Evolutionary conservation across 2,113 vertebrate species (phyloP), one percentile per base, ranked within the genome.

Genomic region (Ammospiza caudacuta): DNA sequence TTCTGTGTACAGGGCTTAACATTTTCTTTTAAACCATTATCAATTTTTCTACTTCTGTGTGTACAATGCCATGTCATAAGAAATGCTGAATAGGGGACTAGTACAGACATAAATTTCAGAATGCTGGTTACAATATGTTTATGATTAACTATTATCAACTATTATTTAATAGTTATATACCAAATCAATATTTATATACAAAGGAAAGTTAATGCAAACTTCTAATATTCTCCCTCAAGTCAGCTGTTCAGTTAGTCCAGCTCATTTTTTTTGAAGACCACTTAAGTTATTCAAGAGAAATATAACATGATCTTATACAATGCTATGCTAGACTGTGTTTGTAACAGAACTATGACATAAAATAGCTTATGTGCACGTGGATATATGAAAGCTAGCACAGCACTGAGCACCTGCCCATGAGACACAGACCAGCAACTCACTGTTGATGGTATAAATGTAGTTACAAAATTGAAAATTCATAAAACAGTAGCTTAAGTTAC

Each of bases 111-210:
- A 69, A 54, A 21, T 35, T 88, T 57, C 49, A 83, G 49, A 81
- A 80, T 37, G 27, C 6, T 68, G 3, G 9, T 69, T 51, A 54
- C 3, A 1, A 3, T 22, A 63, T 0, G 0, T 43, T 64, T 83
- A 67, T 83, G 55, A 55, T 9, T 44, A 58, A 63, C 9, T 55
- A 51, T 20, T 31, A 80, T 12, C 33, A 28, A 46, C 1, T 70
- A 46, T 37, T 46, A 62, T 33, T 68, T 37, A 62, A 37, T 27
- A 74, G 6, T 23, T 49, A 73, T 20, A 39, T 14, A 70, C 2
- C 5, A 70, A 28, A 59, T 20, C 35, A 2, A 2, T 55, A 39
- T 27, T 58, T 77, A 33, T 7, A 54, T 46, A 58, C 4, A 29
- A 37, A n/a, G 6, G 35, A 62, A 76, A 39, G 8, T 52, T 39